Base-by-base conservation (phyloP, 2,888 invertebrate genomes). In the Mystacides longicornis region DNA sequence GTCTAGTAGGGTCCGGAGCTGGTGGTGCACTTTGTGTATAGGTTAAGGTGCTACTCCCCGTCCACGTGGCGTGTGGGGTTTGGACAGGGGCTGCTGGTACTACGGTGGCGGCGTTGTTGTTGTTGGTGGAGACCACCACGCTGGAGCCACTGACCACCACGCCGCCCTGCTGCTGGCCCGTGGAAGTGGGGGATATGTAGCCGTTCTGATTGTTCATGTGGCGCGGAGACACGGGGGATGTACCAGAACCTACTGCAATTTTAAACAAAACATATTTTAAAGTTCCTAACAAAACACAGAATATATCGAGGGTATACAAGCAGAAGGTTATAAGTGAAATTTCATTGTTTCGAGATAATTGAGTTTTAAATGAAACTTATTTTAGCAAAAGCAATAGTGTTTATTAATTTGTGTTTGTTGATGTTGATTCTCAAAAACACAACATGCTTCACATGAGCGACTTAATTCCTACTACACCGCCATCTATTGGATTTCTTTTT, bases 21-120 rank as follows among this genome's bases (percentile, higher is more conserved):
- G 87, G 86, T 65, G 86, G 87, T 86, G 89, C 87, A 60, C 89
- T 91, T 72, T 93, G 93, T 48, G 93, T 93, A 70, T 95, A 95
- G 19, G 93, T 92, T 55, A 94, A 81, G 22, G 94, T 95, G 71
- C 89, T 93, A 62, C 86, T 89, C 19, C 93, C 92, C 2, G 89
- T 89, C 92, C 93, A 93, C 3, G 87, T 87, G 23, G 85, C 86
- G 68, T 78, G 80, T 1, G 80, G 77, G 9, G 74, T 74, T 5
- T 72, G 72, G 3, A 72, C 66, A 60, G 65, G 69, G 70, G 59
- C 14, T 51, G 70, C 55, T 94, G 81, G 23, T 94, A 71, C 89
- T 93, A 63, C 86, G 11, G 5, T 27, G 14, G 3, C 14, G 14
- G 14, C 16, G 16, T 37, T 37, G 16, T 37, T 37, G 16, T 37